phyloP scores from a whole-genome alignment of 2,113 vertebrate species.

The Caranx ignobilis region DNA sequence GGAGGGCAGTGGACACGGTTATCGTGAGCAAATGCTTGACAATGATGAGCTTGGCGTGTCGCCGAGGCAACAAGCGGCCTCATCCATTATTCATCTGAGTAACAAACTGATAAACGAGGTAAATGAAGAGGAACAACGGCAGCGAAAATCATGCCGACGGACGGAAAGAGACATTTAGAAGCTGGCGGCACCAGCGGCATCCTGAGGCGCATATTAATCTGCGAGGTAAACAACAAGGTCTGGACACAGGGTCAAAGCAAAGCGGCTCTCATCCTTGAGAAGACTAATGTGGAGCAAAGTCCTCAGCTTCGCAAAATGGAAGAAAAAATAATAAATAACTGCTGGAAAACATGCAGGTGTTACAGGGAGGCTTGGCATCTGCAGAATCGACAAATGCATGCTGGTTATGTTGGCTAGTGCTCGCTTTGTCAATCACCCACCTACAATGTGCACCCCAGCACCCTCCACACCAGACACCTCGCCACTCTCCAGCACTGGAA shows the following conservation, averaged over 20 bases:
- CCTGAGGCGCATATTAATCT: conserved; percentile 66
- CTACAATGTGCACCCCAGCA: conserved; percentile 18
- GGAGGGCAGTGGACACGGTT: conserved; percentile 34
- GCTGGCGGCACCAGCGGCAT: conserved; percentile 31
- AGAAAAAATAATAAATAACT: not conserved
- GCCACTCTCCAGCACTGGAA: not conserved
- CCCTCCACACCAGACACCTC: conserved; percentile 12
- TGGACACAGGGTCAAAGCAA: conserved; percentile 64
- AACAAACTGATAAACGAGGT: conserved; percentile 80
- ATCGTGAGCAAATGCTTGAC: conserved; percentile 51
- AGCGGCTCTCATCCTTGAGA: conserved; percentile 33
- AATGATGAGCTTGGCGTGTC: conserved; percentile 70
- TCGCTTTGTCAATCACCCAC: conserved; percentile 37
- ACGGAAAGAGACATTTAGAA: conserved; percentile 67
- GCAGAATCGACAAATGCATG: conserved; percentile 23
- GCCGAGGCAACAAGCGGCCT: conserved; percentile 67
- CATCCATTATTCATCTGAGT: conserved; percentile 82
- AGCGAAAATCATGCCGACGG: conserved; percentile 50
- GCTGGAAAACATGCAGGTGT: not conserved
- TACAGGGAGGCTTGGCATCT: conserved; percentile 21
- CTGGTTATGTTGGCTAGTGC: not conserved
- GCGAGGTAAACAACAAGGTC: conserved; percentile 54
- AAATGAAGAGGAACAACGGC: conserved; percentile 77
- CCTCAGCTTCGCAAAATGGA: not conserved
- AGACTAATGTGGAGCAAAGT: conserved; percentile 33